A percentile compares a stretch with the other conserved stretches of the same genome.
Conservation (phyloP, 2,888 invertebrate species). For the Leptopilina syphax region DNA sequence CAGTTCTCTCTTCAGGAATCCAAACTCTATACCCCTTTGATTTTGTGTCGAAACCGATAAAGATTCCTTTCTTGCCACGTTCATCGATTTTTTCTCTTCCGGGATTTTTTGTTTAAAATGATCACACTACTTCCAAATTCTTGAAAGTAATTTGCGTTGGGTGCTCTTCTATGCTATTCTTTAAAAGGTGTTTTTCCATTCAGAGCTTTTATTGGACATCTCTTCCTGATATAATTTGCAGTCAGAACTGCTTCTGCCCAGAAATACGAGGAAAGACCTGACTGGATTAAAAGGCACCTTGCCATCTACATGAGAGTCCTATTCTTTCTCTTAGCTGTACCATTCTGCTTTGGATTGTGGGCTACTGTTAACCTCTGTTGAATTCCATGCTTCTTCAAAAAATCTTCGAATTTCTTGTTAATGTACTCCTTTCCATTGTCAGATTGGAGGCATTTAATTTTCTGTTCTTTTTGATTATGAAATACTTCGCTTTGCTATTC, state of each 20-base stretch:
- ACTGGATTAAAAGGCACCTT: not conserved
- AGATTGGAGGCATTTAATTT: conserved; percentile 37
- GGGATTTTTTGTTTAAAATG: not conserved
- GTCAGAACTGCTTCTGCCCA: conserved; percentile 44
- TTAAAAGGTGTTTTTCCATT: conserved; percentile 50
- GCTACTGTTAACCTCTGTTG: not conserved
- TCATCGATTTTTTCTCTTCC: not conserved
- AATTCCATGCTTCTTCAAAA: not conserved
- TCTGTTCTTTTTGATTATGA: conserved; percentile 43
- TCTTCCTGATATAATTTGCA: conserved; percentile 37
- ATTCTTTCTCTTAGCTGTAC: conserved; percentile 62
- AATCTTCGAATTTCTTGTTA: not conserved
- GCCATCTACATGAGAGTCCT: conserved; percentile 25
- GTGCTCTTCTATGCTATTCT: conserved; percentile 40
- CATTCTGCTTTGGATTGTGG: not conserved
- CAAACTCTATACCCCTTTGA: not conserved
- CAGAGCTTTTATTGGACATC: conserved; percentile 43
- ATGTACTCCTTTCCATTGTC: not conserved
- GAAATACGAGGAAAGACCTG: conserved; percentile 31
- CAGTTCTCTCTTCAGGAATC: not conserved
- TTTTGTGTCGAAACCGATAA: not conserved
- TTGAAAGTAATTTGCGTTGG: conserved; percentile 46
- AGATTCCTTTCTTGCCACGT: not conserved
- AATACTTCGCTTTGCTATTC: conserved; percentile 33
- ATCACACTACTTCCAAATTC: conserved; percentile 44